Evolutionary conservation across 2,888 invertebrate genomes (phyloP), one percentile per base, ranked within the genome.

Genomic region (Linnaemya vulpina): DNA sequence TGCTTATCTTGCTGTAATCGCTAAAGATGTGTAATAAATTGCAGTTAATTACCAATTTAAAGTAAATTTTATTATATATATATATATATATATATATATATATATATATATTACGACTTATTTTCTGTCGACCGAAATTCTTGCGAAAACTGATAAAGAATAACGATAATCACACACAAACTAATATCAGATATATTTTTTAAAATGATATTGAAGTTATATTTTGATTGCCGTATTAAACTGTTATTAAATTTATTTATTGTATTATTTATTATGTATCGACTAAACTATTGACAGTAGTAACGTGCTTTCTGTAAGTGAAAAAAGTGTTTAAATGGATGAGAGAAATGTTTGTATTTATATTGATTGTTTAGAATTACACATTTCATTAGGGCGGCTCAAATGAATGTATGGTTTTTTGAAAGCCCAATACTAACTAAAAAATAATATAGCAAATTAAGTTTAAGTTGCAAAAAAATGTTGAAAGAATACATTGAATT

Each of bases 1-100:
- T 68, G 43, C 55, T 55, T 79, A 73, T 79, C 79, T 30, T 10
- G 20, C 3, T 49, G 46, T 38, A 62, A 17, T 68, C 67, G 67
- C 1, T 67, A n/a, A 58, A 25, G 0, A 55, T 15, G 53, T 49
- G 20, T 46, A 53, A 40, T 63, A 62, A 53, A 25, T 60, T 40
- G 17, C 13, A 63, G n/a, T 49, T 13, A 51, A 51, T 51, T 9
- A 1, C 9, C 1, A 51, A 51, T 9, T 0, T 11, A 25, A 17
- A 43, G 3, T 40, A 4, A 53, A 53, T 68, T 40, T 46, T 17
- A 40, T 63, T 53, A 4, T 30, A 15, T 38, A 58, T n/a, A n/a
- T n/a, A n/a, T n/a, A 4, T 30, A 15, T 38, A 58, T n/a, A n/a
- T n/a, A n/a, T n/a, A n/a, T n/a, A n/a, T n/a, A n/a, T n/a, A n/a